A percentile compares a stretch with the other conserved stretches of the same genome.
Evolutionary conservation across 64 coral and sea anemone genomes (phyloP).

Genomic region (Anthopleura sola): DNA sequence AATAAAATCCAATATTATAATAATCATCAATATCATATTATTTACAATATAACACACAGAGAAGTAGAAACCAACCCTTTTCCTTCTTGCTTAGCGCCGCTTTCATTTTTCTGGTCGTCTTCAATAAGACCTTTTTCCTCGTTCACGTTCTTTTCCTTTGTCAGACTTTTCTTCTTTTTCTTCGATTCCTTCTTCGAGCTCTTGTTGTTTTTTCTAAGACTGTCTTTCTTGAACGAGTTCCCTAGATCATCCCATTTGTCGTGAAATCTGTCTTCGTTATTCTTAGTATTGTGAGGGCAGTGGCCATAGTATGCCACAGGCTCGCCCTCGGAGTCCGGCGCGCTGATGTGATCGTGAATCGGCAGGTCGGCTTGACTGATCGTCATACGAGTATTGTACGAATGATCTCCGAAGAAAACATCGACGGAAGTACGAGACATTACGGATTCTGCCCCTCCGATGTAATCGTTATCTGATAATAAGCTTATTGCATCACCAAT

Average conservation of each 20-base stretch:
- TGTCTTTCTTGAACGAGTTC: background rate
- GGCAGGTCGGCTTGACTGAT: constrained; percentile 13
- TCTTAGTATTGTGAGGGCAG: constrained; percentile 36
- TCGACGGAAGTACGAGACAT: background rate
- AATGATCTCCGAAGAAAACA: constrained; percentile 4
- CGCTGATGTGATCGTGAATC: constrained; percentile 1
- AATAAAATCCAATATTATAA: too few species aligned
- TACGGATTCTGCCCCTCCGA: background rate
- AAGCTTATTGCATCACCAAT: background rate
- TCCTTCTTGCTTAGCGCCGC: background rate
- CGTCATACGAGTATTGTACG: constrained; percentile 8
- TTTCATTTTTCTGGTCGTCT: background rate
- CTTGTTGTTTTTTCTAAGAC: background rate
- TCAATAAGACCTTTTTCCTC: background rate
- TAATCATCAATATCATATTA: too few species aligned
- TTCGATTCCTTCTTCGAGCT: background rate
- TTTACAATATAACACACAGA: background rate
- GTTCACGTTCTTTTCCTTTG: background rate
- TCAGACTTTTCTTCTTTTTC: background rate
- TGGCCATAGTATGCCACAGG: constrained; percentile 61
- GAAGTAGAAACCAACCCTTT: background rate
- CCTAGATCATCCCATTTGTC: constrained; percentile 27
- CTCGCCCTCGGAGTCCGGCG: constrained; percentile 11
- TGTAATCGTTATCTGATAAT: background rate
- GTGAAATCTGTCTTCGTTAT: background rate